Evolutionary conservation across 92 coral and sea anemone genomes (phyloP).

Genomic region (Hydrozoanthus gracilis): DNA sequence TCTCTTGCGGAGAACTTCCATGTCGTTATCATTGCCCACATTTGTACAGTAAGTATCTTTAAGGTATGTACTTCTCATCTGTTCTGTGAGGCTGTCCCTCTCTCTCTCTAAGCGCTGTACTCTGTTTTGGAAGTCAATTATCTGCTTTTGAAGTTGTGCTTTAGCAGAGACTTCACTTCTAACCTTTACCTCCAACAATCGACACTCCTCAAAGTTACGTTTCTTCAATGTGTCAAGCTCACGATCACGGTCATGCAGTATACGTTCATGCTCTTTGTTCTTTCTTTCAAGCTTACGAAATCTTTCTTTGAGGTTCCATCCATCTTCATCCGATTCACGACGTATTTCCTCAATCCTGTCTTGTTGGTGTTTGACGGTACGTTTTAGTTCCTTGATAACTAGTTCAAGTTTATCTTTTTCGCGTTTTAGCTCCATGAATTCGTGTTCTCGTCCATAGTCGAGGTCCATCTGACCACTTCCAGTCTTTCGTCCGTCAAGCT

Average conservation of each 20-base stretch:
- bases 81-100: constrained; percentile 65
- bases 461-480: constrained; percentile 69
- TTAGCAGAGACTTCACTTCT: constrained; percentile 68
- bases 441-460: constrained; percentile 72
- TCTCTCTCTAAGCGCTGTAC: constrained; percentile 75
- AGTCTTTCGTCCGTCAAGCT: constrained; percentile 66
- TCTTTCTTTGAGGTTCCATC: constrained; percentile 69
- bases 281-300: constrained; percentile 70
- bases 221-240: constrained; percentile 66
- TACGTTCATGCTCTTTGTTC: constrained; percentile 60
- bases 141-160: constrained; percentile 62
- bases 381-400: constrained; percentile 65
- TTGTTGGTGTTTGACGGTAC: constrained; percentile 71
- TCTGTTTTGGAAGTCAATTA: constrained; percentile 72
- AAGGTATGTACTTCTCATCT: constrained; percentile 43
- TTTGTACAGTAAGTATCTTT: constrained; percentile 53
- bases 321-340: constrained; percentile 68
- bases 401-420: constrained; percentile 73
- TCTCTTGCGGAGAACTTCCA: constrained; percentile 64
- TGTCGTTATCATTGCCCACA: constrained; percentile 58
- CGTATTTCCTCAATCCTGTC: constrained; percentile 76
- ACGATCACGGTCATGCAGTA: constrained; percentile 70
- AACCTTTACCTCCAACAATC: constrained; percentile 67
- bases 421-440: constrained; percentile 68
- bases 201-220: constrained; percentile 65